Percentiles rank a stretch among this genome's conserved stretches.
These are phyloP conservation scores for Rhagoletis zephyria DNA, from an alignment of 1,140 invertebrate genomes.

Conservation along the genomic window DNA sequence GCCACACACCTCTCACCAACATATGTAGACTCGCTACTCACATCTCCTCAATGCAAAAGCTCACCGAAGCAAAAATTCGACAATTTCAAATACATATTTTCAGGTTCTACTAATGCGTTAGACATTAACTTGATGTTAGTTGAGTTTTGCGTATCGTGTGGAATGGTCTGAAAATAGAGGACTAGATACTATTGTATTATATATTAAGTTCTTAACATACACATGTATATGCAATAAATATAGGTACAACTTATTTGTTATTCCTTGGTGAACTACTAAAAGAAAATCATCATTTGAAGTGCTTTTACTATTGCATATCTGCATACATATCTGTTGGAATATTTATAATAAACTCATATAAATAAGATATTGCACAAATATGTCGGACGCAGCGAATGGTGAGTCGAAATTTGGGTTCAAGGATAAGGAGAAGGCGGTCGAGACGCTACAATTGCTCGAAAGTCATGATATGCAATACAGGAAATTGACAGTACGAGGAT, in stretches of 20 bases:
- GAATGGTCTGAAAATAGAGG: slow-evolving; percentile 32
- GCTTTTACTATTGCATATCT: background rate
- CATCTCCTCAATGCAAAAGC: background rate
- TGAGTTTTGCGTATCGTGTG: slow-evolving; percentile 16
- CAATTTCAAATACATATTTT: slow-evolving; percentile 20
- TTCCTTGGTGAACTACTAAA: background rate
- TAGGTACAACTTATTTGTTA: background rate
- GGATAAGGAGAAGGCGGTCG: slow-evolving; percentile 79
- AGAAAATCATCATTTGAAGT: background rate
- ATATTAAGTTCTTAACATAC: background rate
- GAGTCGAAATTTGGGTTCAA: slow-evolving; percentile 81
- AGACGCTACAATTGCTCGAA: slow-evolving; percentile 78
- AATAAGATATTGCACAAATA: slow-evolving; percentile 55
- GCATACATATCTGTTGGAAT: background rate
- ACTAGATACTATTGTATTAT: background rate
- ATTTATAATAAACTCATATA: background rate
- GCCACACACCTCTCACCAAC: background rate
- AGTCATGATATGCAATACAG: slow-evolving; percentile 79
- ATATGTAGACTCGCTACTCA: background rate
- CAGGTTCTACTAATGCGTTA: slow-evolving; percentile 14
- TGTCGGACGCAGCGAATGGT: slow-evolving; percentile 68
- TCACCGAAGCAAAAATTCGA: slow-evolving; percentile 20
- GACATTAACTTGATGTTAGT: slow-evolving; percentile 26
- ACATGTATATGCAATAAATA: background rate
- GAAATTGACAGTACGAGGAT: slow-evolving; percentile 78